Evolutionary conservation across 2,113 vertebrate species (phyloP).

Genomic region (Rhineura floridana): DNA sequence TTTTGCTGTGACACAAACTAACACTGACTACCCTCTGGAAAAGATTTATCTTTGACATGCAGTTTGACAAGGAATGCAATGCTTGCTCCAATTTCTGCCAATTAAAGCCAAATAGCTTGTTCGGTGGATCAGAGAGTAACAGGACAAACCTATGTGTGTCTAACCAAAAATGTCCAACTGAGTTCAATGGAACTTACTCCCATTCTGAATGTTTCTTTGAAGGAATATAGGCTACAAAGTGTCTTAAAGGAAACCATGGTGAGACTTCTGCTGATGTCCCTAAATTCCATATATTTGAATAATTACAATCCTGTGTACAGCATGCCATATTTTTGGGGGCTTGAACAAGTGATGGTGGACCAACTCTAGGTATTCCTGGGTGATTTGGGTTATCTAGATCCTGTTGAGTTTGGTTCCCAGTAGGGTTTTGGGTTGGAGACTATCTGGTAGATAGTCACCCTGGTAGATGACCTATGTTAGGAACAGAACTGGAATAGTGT

Average conservation of each 20-base stretch:
- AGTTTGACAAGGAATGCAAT: neutral
- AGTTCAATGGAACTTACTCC: neutral
- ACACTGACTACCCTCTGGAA: neutral
- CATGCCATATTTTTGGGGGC: too few species aligned
- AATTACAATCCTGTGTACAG: neutral
- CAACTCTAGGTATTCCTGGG: too few species aligned
- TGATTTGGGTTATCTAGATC: too few species aligned
- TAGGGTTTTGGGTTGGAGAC: too few species aligned
- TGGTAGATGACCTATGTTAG: too few species aligned
- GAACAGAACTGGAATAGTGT: too few species aligned
- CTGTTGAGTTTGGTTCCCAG: too few species aligned
- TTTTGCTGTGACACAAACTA: neutral
- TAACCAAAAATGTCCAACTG: neutral
- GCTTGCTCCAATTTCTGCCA: neutral
- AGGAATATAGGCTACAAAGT: neutral
- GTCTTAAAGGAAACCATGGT: neutral
- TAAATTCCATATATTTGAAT: neutral
- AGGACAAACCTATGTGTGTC: neutral
- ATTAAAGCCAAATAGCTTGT: slow-evolving; percentile 23
- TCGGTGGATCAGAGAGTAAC: neutral
- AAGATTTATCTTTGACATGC: neutral
- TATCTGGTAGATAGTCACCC: too few species aligned
- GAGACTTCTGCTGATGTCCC: neutral
- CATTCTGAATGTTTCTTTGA: neutral
- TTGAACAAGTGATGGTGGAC: too few species aligned